A percentile compares a stretch with the other conserved stretches of the same genome.
These are phyloP conservation scores for Chamaetylas fuelleborni DNA, from an alignment of 2,113 vertebrate species.

Conservation along the genomic window DNA sequence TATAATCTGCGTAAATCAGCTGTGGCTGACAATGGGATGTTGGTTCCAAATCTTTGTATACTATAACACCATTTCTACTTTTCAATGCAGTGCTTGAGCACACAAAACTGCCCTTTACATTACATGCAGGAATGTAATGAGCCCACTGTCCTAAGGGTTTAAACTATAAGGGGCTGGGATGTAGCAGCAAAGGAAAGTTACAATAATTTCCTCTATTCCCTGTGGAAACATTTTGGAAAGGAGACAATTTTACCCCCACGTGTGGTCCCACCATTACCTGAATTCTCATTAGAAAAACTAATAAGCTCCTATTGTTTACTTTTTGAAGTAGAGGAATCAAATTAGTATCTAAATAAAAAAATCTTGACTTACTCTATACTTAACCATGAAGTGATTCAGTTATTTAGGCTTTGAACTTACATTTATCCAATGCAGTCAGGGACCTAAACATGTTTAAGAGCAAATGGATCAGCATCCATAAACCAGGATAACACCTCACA, in stretches of 20 bases:
- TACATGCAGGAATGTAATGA: neutral
- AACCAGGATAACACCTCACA: neutral
- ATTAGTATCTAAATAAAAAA: neutral
- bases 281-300: neutral
- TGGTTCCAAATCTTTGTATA: neutral
- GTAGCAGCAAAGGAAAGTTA: neutral
- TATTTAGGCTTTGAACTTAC: neutral
- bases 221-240: neutral
- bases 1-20: neutral
- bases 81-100: neutral
- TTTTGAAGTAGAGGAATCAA: neutral
- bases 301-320: neutral
- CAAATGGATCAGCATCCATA: neutral
- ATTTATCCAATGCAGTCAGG: neutral
- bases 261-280: neutral
- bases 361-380: neutral
- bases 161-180: neutral
- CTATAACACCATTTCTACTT: neutral
- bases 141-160: fast-evolving
- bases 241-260: neutral
- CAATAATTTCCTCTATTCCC: neutral
- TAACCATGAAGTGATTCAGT: neutral
- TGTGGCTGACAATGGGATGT: neutral
- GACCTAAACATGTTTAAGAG: neutral
- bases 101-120: neutral